A percentile compares a stretch with the other conserved stretches of the same genome.
phyloP scores from a whole-genome alignment of 2,113 vertebrate genomes.

The Thunnus maccoyii region DNA sequence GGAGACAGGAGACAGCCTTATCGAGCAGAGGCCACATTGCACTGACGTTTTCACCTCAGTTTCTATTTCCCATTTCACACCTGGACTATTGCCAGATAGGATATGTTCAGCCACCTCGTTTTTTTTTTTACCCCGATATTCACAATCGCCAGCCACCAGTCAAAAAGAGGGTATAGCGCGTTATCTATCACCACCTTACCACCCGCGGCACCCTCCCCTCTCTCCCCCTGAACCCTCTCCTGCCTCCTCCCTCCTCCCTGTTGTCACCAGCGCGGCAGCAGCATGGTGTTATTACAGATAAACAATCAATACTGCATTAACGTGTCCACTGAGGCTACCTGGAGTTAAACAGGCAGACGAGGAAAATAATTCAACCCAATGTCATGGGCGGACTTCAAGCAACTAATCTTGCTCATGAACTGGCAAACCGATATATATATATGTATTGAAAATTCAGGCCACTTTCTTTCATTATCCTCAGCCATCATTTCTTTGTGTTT shows the following conservation, averaged over 20 bases:
- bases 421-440: constrained; percentile 28
- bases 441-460: constrained; percentile 49
- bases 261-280: constrained; percentile 47
- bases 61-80: constrained; percentile 81
- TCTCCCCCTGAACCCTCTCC: not conserved
- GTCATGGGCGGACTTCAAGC: constrained; percentile 63
- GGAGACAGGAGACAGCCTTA: constrained; percentile 68
- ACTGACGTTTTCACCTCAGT: constrained; percentile 59
- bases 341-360: constrained; percentile 63
- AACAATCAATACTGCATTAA: constrained; percentile 83
- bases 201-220: constrained; percentile 35
- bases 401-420: constrained; percentile 62
- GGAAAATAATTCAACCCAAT: constrained; percentile 68
- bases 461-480: constrained; percentile 65
- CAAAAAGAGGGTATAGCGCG: constrained; percentile 55
- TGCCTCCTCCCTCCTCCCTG: not conserved
- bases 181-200: constrained; percentile 70
- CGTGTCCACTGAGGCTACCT: constrained; percentile 51
- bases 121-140: constrained; percentile 50
- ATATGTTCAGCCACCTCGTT: constrained; percentile 56
- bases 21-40: constrained; percentile 71
- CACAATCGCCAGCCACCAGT: constrained; percentile 60
- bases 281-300: constrained; percentile 73
- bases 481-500: constrained; percentile 67
- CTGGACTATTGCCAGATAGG: constrained; percentile 72